phyloP scores from a whole-genome alignment of 2,797 vertebrate genomes.

The Yasuhikotakia modesta region DNA sequence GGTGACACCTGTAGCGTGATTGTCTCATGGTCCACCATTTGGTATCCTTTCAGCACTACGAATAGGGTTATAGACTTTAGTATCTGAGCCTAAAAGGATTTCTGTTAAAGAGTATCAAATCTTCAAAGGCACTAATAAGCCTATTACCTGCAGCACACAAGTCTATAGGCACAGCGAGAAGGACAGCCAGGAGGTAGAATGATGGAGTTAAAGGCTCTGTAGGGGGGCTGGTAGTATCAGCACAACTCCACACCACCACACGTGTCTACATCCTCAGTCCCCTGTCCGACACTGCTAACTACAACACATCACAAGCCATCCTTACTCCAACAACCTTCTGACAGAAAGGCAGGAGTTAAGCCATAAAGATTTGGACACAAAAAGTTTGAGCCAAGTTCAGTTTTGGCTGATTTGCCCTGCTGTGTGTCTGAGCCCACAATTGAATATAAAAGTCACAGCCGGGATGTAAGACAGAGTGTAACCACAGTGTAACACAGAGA shows the following conservation, averaged over 20 bases:
- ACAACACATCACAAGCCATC: conserved; percentile 53
- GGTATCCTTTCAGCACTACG: conserved; percentile 52
- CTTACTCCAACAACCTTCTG: conserved; percentile 57
- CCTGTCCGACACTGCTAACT: conserved; percentile 57
- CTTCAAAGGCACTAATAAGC: conserved; percentile 69
- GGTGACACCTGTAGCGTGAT: conserved; percentile 43
- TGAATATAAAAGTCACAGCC: conserved; percentile 65
- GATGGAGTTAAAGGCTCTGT: conserved; percentile 58
- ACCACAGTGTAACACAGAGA: conserved; percentile 55
- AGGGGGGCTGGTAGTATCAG: conserved; percentile 62
- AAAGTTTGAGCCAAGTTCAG: conserved; percentile 68
- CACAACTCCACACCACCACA: conserved; percentile 61
- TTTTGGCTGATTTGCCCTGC: conserved; percentile 67
- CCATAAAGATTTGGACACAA: conserved; percentile 65
- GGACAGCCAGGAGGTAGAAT: conserved; percentile 63
- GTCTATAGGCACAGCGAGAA: conserved; percentile 59
- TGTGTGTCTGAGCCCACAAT: conserved; percentile 66
- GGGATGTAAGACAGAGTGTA: conserved; percentile 67
- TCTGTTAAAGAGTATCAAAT: conserved; percentile 59
- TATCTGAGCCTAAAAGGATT: conserved; percentile 55
- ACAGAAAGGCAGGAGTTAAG: conserved; percentile 57
- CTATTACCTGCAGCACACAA: conserved; percentile 58
- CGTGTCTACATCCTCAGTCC: conserved; percentile 23
- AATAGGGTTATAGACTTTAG: conserved; percentile 49
- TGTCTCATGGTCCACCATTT: conserved; percentile 51